Evolutionary conservation across 2,113 vertebrate genomes (phyloP).

Genomic region (Oxyruncus cristatus): DNA sequence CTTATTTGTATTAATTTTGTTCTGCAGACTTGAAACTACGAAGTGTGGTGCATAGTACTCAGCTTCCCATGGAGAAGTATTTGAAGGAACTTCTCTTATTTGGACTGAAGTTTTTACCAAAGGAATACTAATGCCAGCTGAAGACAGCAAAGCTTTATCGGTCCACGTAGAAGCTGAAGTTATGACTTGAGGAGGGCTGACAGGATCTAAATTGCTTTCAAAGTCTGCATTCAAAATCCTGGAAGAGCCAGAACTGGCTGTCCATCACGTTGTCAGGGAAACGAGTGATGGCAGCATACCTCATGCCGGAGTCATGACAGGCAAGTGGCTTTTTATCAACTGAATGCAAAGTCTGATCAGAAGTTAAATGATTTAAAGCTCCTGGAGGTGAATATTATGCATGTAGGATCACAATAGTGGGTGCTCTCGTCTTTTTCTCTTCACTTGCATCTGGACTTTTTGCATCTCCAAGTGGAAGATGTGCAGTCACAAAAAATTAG

Average conservation of each 20-base stretch:
- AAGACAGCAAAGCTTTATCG: neutral
- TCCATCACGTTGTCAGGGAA: neutral
- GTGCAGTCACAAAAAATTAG: neutral
- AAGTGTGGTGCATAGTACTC: neutral
- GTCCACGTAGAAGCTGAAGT: conserved; percentile 9
- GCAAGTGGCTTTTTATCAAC: neutral
- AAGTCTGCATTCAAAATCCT: neutral
- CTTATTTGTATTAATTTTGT: conserved; percentile 18
- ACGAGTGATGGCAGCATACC: neutral
- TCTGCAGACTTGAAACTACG: neutral
- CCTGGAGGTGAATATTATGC: neutral
- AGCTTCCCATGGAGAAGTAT: neutral
- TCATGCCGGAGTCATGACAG: neutral
- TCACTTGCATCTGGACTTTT: neutral
- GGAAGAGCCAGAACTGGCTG: neutral
- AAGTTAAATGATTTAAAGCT: neutral
- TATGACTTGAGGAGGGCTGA: neutral
- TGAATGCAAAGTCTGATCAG: neutral
- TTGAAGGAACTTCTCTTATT: conserved; percentile 19
- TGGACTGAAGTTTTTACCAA: neutral
- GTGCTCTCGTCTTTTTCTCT: neutral
- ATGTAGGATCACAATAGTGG: neutral
- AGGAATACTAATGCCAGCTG: neutral
- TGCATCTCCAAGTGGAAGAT: neutral
- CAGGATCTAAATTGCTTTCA: conserved; percentile 5